Base-by-base conservation (phyloP, 2,113 vertebrate genomes). In the Chaenocephalus aceratus region DNA sequence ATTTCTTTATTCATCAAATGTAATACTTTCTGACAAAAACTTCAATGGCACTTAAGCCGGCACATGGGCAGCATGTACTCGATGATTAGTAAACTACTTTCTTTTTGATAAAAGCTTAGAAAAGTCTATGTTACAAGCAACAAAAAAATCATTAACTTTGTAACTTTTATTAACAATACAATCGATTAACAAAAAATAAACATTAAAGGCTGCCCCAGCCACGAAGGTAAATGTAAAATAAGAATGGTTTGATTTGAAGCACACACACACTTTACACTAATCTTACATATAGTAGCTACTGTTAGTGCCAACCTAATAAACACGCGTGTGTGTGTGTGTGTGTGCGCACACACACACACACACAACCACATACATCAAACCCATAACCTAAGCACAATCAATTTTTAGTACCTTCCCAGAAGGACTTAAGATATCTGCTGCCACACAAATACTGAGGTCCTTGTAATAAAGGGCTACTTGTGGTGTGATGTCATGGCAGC, bases 401-500 rank as follows among this genome's bases (percentile, higher is more conserved):
- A 87, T 87, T 74, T 85, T 83, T 75, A 85, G 54, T 80, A 57
- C 63, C 79, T 82, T 86, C 80, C 83, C 75, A 63, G 67, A 81
- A 79, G 75, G 16, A 15, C 73, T 62, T 46, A 36, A 60, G 71
- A 71, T 67, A 79, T 80, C 76, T 74, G 78, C 77, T 80, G 82
- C 64, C 61, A 58, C 77, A 86, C 77, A 72, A 72, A 75, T 80
- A 78, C 59, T 4, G 68, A 72, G 74, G 45, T 88, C 57, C 82
- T 84, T 68, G 65, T 86, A 75, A 88, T 91, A 85, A 88, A 73
- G 84, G 62, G 58, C 78, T 71, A 77, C 84, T 82, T 83, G 86
- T 92, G 84, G 80, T 85, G 88, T 90, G 91, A 93, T 93, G 92
- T 92, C 92, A 92, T 73, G 53, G 75, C 76, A 81, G 86, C 77